phyloP scores from a whole-genome alignment of 2,888 invertebrate species.

The Stictocephala bisonia region DNA sequence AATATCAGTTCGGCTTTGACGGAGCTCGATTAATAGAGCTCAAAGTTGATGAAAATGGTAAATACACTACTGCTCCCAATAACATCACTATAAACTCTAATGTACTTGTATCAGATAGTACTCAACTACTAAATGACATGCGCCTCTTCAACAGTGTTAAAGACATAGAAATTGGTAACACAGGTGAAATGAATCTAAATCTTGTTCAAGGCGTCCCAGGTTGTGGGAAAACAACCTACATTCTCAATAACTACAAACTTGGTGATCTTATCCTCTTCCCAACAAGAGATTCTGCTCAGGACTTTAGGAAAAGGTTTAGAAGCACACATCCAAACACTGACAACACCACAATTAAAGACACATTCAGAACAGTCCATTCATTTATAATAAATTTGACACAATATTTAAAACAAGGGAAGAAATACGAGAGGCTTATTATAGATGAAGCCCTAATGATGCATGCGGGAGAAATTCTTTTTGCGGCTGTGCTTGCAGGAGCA shows the following conservation, averaged over 20 bases:
- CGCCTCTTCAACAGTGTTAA: not conserved
- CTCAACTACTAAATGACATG: slow-evolving; percentile 14
- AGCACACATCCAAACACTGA: not conserved
- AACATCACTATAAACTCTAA: not conserved
- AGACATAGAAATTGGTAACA: not conserved
- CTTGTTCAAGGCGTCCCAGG: slow-evolving; percentile 22
- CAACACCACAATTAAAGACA: not conserved
- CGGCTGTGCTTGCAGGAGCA: too few relatives aligned
- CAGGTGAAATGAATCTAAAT: not conserved
- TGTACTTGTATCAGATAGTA: not conserved
- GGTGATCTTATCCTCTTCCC: slow-evolving; percentile 25
- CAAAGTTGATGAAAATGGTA: not conserved
- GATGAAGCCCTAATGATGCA: slow-evolving; percentile 9
- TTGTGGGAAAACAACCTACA: slow-evolving; percentile 28
- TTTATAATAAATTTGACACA: not conserved
- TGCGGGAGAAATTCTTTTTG: not conserved
- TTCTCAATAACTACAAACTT: slow-evolving; percentile 10
- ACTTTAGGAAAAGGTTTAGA: slow-evolving; percentile 10
- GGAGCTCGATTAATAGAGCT: slow-evolving; percentile 12
- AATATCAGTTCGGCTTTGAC: slow-evolving; percentile 18
- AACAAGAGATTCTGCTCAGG: slow-evolving; percentile 8
- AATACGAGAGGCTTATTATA: not conserved
- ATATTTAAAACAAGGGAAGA: not conserved
- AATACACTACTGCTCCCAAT: slow-evolving; percentile 10
- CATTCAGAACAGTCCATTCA: not conserved